Evolutionary conservation across 2,797 vertebrate species (phyloP).

Genomic region (Pogoniulus pusillus): DNA sequence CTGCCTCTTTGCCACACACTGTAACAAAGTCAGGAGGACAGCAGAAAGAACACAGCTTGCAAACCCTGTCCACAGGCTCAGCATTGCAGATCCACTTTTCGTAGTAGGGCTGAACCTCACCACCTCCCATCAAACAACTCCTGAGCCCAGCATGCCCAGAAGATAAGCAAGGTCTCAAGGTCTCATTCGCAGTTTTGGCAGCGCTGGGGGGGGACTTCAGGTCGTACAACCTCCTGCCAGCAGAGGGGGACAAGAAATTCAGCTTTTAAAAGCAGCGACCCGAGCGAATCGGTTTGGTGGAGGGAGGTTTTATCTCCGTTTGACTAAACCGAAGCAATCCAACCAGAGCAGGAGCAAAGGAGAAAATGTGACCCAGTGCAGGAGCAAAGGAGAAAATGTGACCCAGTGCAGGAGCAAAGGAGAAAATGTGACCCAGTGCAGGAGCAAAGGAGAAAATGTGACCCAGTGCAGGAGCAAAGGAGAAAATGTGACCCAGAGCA

Average conservation of each 20-base stretch:
- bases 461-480: too few species aligned
- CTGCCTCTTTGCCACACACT: background rate
- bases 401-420: too few species aligned
- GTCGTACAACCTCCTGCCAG: background rate
- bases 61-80: constrained; percentile 28
- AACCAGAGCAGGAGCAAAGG: too few species aligned
- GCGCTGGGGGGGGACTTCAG: background rate
- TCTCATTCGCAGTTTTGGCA: background rate
- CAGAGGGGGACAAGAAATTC: constrained; percentile 50
- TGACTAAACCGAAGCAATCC: background rate
- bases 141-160: background rate
- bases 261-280: background rate
- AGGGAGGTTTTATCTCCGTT: background rate
- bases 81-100: background rate
- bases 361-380: too few species aligned
- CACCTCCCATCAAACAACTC: background rate
- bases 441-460: background rate
- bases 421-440: too few species aligned
- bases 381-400: background rate
- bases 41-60: background rate
- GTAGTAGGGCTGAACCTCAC: background rate
- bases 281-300: fast-evolving
- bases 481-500: too few species aligned
- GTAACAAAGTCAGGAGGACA: constrained; percentile 26
- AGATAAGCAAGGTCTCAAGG: background rate